Conservation (phyloP, 37 sponge, comb jelly and placozoan genomes). For the Agelas oroides region DNA sequence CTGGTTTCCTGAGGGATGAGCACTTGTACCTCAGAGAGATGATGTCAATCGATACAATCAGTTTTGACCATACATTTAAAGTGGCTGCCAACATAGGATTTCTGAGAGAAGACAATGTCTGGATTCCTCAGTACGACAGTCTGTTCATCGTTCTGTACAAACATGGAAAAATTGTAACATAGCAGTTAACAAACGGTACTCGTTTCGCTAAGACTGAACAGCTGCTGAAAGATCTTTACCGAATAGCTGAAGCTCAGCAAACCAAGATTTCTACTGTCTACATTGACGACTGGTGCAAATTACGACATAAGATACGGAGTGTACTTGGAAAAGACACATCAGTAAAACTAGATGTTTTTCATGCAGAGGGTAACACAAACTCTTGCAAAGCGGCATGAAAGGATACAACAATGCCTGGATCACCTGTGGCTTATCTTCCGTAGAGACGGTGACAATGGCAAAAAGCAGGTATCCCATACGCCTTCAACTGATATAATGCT, state of each 20-base stretch:
- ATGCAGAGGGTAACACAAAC: conserved; percentile 45
- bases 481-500: conserved; percentile 16
- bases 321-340: conserved; percentile 30
- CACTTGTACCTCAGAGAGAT: conserved; percentile 8
- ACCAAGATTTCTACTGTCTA: neutral
- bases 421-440: conserved; percentile 51
- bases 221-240: neutral
- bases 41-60: neutral
- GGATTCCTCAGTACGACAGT: conserved; percentile 42
- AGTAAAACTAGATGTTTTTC: conserved; percentile 50
- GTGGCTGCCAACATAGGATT: conserved; percentile 52
- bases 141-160: conserved; percentile 24
- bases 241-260: neutral
- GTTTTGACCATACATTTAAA: conserved; percentile 55
- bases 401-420: neutral
- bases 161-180: conserved; percentile 45
- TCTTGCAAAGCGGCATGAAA: conserved; percentile 11
- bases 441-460: conserved; percentile 10
- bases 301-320: neutral
- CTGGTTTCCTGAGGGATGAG: conserved; percentile 11
- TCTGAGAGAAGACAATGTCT: conserved; percentile 15
- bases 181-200: conserved; percentile 51
- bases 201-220: conserved; percentile 15
- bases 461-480: neutral
- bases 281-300: conserved; percentile 54